Percentiles rank a stretch among this genome's conserved stretches.
phyloP scores from a whole-genome alignment of 1,140 invertebrate genomes.

The Bombus fervidus region DNA sequence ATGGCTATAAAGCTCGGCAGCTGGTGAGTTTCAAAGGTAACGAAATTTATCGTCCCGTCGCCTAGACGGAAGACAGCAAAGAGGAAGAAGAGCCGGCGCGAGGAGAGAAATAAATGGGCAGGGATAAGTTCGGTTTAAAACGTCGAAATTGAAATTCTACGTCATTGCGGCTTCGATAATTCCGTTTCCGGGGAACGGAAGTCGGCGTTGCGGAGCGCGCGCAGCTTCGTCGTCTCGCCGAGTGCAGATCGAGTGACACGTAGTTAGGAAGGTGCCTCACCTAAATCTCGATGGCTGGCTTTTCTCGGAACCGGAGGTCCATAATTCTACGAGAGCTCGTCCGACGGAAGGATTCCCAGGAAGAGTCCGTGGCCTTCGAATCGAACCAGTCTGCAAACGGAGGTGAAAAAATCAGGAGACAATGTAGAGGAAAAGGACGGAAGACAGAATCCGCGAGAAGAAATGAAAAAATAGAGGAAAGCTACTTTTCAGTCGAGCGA shows the following conservation, averaged over 20 bases:
- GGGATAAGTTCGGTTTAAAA: constrained; percentile 27
- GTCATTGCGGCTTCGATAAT: constrained; percentile 40
- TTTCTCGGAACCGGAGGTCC: constrained; percentile 59
- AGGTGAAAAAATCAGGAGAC: background rate
- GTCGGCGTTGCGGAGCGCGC: background rate
- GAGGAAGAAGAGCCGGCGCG: background rate
- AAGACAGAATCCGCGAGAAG: background rate
- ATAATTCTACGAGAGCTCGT: constrained; percentile 52
- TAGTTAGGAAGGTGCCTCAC: constrained; percentile 48
- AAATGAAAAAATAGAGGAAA: background rate
- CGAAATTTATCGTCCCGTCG: constrained; percentile 28
- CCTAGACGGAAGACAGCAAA: background rate
- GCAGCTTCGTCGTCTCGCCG: background rate
- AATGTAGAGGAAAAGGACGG: background rate
- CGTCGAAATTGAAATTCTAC: constrained; percentile 46
- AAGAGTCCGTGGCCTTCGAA: background rate
- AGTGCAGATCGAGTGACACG: constrained; percentile 55
- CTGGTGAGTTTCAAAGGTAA: background rate
- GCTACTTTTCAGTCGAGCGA: background rate
- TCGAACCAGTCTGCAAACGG: too few species aligned
- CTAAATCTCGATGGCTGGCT: constrained; percentile 63
- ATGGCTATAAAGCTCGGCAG: background rate
- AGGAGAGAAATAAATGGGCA: constrained; percentile 14
- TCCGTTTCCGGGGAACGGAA: constrained; percentile 35
- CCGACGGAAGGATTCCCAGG: constrained; percentile 11